Evolutionary conservation across 1,140 invertebrate genomes (phyloP), one percentile per base, ranked within the genome.

Genomic region (Phortica variegata): DNA sequence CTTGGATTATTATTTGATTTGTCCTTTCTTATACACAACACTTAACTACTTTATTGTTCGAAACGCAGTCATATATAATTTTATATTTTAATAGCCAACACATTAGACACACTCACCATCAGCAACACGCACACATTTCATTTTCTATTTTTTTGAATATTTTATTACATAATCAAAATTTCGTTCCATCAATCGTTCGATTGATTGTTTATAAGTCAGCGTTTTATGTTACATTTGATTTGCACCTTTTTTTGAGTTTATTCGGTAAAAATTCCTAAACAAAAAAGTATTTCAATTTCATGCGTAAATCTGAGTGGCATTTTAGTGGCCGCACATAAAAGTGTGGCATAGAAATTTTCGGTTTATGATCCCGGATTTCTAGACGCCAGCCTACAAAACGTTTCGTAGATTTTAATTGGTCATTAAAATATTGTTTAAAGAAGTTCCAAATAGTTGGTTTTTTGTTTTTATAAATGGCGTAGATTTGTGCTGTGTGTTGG

Each of bases 341-440:
- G 52, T 43, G 47, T 52, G 43, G 49, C 45, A 56, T n/a, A n/a
- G n/a, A n/a, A n/a, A n/a, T n/a, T n/a, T n/a, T n/a, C n/a, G n/a
- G n/a, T n/a, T n/a, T n/a, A n/a, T n/a, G n/a, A n/a, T n/a, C 53
- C 59, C 37, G 49, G 52, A 59, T 63, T 56, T 57, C 61, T 60
- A 57, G 56, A 56, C 57, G 44, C 40, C 56, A 7, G 26, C 26
- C 6, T 52, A 68, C 62, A 68, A 62, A 66, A 57, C 56, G 59
- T 51, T n/a, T n/a, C n/a, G n/a, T n/a, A n/a, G n/a, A 62, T 51
- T 66, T 66, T 68, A 66, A 66, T 66, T 68, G 62, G 61, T 60
- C 62, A 68, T 68, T 57, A 66, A 54, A 57, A n/a, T n/a, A n/a
- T n/a, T n/a, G n/a, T n/a, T n/a, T n/a, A n/a, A n/a, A n/a, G n/a